phyloP scores from a whole-genome alignment of 2,797 vertebrate genomes.

The Podarcis siculus region DNA sequence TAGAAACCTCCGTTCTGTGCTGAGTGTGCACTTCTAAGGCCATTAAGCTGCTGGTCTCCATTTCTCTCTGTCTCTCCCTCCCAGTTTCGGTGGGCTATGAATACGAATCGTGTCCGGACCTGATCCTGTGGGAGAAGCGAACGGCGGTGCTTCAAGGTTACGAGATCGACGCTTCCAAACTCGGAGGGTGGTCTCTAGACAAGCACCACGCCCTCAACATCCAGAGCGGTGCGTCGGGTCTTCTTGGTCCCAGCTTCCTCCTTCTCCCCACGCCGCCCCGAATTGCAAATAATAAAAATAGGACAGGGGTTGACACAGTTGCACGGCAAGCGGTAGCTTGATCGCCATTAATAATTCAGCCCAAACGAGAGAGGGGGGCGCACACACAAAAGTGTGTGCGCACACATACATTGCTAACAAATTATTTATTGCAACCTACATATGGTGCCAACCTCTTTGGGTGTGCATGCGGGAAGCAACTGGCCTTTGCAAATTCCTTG shows the following conservation, averaged over 20 bases:
- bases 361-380: constrained; percentile 9
- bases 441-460: constrained; percentile 20
- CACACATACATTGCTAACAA: neutral
- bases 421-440: constrained; percentile 32
- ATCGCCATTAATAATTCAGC: constrained; percentile 19
- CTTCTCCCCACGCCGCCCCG: neutral
- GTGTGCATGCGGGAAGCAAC: neutral
- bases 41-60: constrained; percentile 34
- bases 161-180: constrained; percentile 92
- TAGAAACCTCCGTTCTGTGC: neutral
- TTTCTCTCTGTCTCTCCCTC: constrained; percentile 19
- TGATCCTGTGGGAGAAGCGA: constrained; percentile 98
- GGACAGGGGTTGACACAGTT: neutral
- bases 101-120: constrained; percentile 97
- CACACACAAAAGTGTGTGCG: rapidly evolving
- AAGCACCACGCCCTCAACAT: constrained; percentile 97
- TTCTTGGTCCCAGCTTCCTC: neutral
- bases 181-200: constrained; percentile 95
- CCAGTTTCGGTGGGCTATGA: constrained; percentile 97
- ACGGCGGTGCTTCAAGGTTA: constrained; percentile 95
- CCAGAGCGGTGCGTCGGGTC: constrained; percentile 88
- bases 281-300: neutral
- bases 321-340: neutral
- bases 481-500: neutral
- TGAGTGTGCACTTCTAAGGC: neutral